Percentiles rank a stretch among this genome's conserved stretches.
phyloP scores from a whole-genome alignment of 2,113 vertebrate species.

The Capreolus pygargus region DNA sequence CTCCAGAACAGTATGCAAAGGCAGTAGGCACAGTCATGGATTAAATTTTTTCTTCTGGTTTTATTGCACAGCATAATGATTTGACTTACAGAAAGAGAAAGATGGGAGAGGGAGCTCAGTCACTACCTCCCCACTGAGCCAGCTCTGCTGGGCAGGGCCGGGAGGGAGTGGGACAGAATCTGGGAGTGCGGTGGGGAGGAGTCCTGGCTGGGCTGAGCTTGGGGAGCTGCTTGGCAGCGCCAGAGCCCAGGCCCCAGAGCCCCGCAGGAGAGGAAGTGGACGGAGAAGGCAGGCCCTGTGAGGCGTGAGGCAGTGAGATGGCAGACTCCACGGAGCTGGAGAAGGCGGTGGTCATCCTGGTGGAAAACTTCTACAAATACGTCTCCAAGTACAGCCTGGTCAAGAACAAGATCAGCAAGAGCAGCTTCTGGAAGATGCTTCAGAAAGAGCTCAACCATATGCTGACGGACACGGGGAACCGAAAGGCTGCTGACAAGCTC shows the following conservation, averaged over 20 bases:
- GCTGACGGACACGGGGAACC: constrained; percentile 84
- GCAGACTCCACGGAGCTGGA: constrained; percentile 3
- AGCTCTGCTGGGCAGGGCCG: constrained; percentile 57
- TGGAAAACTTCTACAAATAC: constrained; percentile 84
- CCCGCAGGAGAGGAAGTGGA: constrained; percentile 36
- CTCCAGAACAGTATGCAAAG: too few relatives aligned
- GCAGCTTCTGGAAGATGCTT: constrained; percentile 84
- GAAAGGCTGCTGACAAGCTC: constrained; percentile 82
- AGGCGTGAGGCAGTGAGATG: too few relatives aligned
- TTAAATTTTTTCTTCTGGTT: too few relatives aligned
- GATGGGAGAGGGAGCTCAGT: constrained; percentile 45
- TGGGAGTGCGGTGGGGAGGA: constrained; percentile 71
- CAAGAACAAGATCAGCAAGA: constrained; percentile 85
- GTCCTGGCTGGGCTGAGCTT: constrained; percentile 40
- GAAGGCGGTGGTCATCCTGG: constrained; percentile 82
- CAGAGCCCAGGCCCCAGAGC: constrained; percentile 59
- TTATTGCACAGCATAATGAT: too few relatives aligned
- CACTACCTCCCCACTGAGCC: constrained; percentile 65
- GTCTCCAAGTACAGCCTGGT: constrained; percentile 76
- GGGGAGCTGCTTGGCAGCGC: constrained; percentile 45
- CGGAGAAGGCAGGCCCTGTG: constrained; percentile 35
- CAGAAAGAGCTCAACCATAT: constrained; percentile 84
- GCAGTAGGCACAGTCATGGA: too few relatives aligned
- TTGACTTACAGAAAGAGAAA: too few relatives aligned
- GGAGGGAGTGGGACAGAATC: constrained; percentile 69